These are phyloP conservation scores for Drosophila monieri DNA, from an alignment of 2,888 invertebrate species.

Conservation along the genomic window DNA sequence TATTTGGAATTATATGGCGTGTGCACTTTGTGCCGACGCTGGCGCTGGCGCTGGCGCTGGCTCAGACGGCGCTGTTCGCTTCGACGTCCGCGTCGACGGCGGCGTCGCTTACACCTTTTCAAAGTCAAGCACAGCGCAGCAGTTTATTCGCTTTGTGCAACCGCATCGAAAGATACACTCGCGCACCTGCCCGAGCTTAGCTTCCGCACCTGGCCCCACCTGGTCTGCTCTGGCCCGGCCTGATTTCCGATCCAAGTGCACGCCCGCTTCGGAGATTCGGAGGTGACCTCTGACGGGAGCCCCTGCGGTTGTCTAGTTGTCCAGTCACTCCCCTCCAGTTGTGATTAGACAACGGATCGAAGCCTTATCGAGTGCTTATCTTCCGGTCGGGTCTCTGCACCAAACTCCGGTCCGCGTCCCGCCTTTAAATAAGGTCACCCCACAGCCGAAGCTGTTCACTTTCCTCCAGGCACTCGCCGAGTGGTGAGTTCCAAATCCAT, in stretches of 20 bases:
- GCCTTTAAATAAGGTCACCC: constrained; percentile 38
- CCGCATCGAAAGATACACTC: constrained; percentile 55
- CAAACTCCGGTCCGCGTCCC: background rate
- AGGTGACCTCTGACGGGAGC: constrained; percentile 35
- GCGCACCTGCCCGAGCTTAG: constrained; percentile 23
- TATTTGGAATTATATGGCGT: background rate
- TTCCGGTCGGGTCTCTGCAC: constrained; percentile 15
- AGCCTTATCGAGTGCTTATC: constrained; percentile 33
- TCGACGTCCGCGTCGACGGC: background rate
- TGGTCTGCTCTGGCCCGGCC: constrained; percentile 10
- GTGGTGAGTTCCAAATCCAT: background rate
- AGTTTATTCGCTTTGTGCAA: constrained; percentile 54
- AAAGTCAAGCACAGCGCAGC: constrained; percentile 62
- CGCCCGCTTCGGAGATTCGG: background rate
- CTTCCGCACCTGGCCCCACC: constrained; percentile 20
- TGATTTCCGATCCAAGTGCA: background rate
- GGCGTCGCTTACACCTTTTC: constrained; percentile 51
- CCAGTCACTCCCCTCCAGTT: constrained; percentile 16
- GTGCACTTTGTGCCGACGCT: constrained; percentile 40
- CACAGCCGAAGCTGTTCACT: constrained; percentile 15
- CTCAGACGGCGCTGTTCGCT: background rate
- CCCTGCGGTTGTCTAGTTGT: background rate
- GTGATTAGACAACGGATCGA: constrained; percentile 28
- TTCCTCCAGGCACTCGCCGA: constrained; percentile 8
- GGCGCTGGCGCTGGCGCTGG: background rate